Evolutionary conservation across 2,113 vertebrate species (phyloP), one percentile per base, ranked within the genome.

Genomic region (Eupsittula cactorum): DNA sequence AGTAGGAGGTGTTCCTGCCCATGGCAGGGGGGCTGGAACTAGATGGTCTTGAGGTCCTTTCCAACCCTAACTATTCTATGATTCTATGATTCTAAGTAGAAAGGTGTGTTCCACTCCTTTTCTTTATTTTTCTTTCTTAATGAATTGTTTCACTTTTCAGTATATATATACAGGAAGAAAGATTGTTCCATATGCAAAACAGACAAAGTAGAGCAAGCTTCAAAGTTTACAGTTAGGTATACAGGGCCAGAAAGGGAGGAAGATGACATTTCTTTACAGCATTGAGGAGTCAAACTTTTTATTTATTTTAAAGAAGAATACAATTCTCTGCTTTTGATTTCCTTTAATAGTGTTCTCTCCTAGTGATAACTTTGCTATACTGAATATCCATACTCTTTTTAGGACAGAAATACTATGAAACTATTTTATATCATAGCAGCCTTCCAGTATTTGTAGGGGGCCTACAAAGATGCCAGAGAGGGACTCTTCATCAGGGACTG

Each of bases 101-200:
- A 86, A 76, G 42, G 76, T 71, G 50, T 24, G 35, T 81, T 91
- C 27, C 24, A 10, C 64, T 91, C 21, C 10, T 83, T 88, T 71
- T 42, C 44, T 81, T 50, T 92, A 37, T 90, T 93, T 96, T 95
- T 94, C 55, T 95, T 83, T 83, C 33, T 83, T 75, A 93, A 86
- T 86, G 28, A 75, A 60, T 95, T 92, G 68, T 88, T 92, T 96
- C 27, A 55, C 88, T 90, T 95, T 90, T 78, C 76, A 82, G n/a
- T 79, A 75, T 82, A 96, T 93, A 93, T 88, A 92, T 35, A 82
- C 83, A 87, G 49, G 47, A 79, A 84, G 71, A 83, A 83, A 76
- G 57, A 79, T 69, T 69, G 41, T 65, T 59, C 25, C 31, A 21
- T 84, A 42, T 79, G 67, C 87, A 90, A 78, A 94, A 69, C 46